Evolutionary conservation across 2,888 invertebrate genomes (phyloP), one percentile per base, ranked within the genome.

Genomic region (Eupithecia pulchellata): DNA sequence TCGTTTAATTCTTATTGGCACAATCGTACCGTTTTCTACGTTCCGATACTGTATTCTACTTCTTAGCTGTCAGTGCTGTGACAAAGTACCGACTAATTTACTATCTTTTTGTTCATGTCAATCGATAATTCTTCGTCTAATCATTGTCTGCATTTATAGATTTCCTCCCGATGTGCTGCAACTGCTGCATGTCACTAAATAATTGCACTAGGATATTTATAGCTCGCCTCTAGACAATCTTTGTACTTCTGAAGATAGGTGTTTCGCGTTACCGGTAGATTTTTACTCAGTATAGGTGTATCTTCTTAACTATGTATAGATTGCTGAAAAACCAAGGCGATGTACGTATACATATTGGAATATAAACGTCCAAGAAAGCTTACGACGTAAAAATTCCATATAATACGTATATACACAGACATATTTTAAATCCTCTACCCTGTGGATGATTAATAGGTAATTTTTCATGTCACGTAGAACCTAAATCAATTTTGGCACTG

Each of bases 401-500:
- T 1, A 14, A 36, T 14, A 36, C 14, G 36, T 39, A 39, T n/a
- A n/a, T n/a, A n/a, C n/a, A n/a, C n/a, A n/a, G n/a, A n/a, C n/a
- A n/a, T n/a, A n/a, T n/a, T n/a, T n/a, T n/a, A n/a, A n/a, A n/a
- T n/a, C n/a, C n/a, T 17, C 17, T 17, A 39, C 17, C 17, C 4
- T 39, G 39, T 39, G 17, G 17, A 17, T 39, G 20, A 66, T 69
- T 47, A 20, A 61, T 58, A 60, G 65, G 55, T 69, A 61, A 34
- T 61, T 66, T 57, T 39, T 60, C 47, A 64, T 64, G 17, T 36
- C 14, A 52, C 11, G 55, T 47, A 57, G 27, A 27, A 57, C 17
- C 17, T 29, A 62, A 42, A 62, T 62, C 36, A 60, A 66, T 64
- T 70, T 74, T 72, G 74, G 72, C 74, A 72, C 17, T n/a, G 36